A percentile compares a stretch with the other conserved stretches of the same genome.
phyloP scores from a whole-genome alignment of 1,140 invertebrate genomes.

The Alviniconcha marisindica region DNA sequence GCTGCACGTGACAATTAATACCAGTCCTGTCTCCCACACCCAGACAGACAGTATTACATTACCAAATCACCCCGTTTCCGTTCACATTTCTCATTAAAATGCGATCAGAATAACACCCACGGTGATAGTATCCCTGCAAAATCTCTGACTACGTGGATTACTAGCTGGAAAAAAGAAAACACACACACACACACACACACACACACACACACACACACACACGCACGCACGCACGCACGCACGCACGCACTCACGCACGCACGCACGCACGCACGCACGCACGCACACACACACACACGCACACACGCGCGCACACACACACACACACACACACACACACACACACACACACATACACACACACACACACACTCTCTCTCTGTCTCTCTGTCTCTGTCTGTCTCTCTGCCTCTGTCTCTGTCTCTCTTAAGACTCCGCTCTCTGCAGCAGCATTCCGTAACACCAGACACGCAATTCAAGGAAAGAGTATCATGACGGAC shows the following conservation, averaged over 20 bases:
- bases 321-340: background rate
- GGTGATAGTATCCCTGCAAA: no score
- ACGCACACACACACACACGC: constrained; percentile 2
- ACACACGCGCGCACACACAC: background rate
- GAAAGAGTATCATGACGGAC: no score
- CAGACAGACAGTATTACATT: background rate
- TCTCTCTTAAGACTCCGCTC: no score
- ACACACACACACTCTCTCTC: background rate
- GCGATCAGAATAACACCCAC: background rate
- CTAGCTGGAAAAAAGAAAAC: background rate
- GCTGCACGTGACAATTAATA: background rate
- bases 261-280: background rate
- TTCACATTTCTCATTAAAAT: no score
- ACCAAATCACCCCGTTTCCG: background rate
- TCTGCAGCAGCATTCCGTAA: no score
- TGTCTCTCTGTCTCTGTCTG: background rate
- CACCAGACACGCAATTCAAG: no score
- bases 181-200: constrained; percentile 3
- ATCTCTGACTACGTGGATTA: background rate
- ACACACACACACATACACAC: background rate
- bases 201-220: constrained; percentile 4
- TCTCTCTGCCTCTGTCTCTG: background rate
- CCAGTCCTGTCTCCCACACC: background rate
- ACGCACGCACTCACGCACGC: constrained; percentile 14
- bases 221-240: background rate